These are phyloP conservation scores for Tamias sibiricus DNA, from an alignment of 2,113 vertebrate genomes.

Conservation along the genomic window DNA sequence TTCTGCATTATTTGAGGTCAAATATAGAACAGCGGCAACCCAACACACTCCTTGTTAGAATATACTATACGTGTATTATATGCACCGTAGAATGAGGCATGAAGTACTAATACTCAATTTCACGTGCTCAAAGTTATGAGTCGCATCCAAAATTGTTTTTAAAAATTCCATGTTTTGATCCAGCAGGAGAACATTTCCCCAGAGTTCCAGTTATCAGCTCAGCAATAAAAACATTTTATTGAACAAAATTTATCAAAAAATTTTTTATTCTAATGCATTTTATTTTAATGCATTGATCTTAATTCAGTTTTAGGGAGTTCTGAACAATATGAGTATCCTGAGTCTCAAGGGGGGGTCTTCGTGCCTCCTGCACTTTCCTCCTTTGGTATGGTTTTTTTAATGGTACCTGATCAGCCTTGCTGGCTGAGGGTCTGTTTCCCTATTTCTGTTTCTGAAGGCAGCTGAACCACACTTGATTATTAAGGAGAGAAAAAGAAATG, in stretches of 20 bases:
- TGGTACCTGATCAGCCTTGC: fast-evolving
- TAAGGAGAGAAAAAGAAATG: neutral
- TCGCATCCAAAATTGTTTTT: neutral
- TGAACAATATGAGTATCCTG: neutral
- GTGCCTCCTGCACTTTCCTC: neutral
- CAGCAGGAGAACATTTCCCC: neutral
- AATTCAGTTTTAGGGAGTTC: neutral
- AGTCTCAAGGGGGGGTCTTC: neutral
- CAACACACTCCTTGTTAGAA: neutral
- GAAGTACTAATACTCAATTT: neutral
- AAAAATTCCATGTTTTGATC: neutral
- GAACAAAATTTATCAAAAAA: neutral
- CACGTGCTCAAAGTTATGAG: neutral
- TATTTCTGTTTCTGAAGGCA: neutral
- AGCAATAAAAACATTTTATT: neutral
- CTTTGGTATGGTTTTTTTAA: neutral
- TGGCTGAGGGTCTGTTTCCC: neutral
- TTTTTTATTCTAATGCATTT: neutral
- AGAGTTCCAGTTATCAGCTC: neutral
- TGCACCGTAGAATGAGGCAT: neutral
- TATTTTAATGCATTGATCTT: neutral
- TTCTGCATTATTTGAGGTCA: neutral
- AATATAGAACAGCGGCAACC: neutral
- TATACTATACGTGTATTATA: fast-evolving
- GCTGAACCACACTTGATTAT: neutral